Percentiles rank a stretch among this genome's conserved stretches.
Evolutionary conservation across 2,797 vertebrate genomes (phyloP).

Genomic region (Taenioides sp.): DNA sequence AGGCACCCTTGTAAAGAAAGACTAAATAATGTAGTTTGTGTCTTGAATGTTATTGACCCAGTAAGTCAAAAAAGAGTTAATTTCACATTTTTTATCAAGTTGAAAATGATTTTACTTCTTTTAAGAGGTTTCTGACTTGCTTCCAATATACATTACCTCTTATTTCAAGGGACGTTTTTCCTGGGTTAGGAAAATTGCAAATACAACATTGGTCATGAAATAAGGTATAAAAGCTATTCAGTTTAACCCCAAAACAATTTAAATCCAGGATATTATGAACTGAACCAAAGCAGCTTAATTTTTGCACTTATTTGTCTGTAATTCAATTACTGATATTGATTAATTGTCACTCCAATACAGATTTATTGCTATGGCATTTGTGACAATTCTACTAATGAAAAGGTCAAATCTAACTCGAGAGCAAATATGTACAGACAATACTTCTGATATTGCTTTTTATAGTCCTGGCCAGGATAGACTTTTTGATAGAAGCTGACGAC

Average conservation of each 20-base stretch:
- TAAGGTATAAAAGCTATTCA: no score
- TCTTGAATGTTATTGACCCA: neutral
- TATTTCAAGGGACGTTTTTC: no score
- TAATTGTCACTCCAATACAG: neutral
- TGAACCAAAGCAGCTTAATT: no score
- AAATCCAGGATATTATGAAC: no score
- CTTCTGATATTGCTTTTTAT: conserved; percentile 2
- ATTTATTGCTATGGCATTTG: neutral
- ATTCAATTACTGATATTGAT: neutral
- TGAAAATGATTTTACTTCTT: no score
- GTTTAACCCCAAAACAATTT: no score
- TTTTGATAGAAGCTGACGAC: neutral
- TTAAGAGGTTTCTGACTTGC: no score
- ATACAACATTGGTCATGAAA: no score
- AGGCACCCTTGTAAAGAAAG: conserved; percentile 12
- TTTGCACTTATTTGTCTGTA: no score
- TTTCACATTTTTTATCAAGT: neutral
- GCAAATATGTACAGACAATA: neutral
- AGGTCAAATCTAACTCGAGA: neutral
- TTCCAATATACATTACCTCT: no score
- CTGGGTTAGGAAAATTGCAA: no score
- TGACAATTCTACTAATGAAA: neutral
- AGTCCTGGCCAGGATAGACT: neutral
- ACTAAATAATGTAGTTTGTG: neutral
- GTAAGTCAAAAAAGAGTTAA: neutral